Evolutionary conservation across 37 sponge, comb jelly and placozoan species (phyloP).

Genomic region (Ianthella basta): DNA sequence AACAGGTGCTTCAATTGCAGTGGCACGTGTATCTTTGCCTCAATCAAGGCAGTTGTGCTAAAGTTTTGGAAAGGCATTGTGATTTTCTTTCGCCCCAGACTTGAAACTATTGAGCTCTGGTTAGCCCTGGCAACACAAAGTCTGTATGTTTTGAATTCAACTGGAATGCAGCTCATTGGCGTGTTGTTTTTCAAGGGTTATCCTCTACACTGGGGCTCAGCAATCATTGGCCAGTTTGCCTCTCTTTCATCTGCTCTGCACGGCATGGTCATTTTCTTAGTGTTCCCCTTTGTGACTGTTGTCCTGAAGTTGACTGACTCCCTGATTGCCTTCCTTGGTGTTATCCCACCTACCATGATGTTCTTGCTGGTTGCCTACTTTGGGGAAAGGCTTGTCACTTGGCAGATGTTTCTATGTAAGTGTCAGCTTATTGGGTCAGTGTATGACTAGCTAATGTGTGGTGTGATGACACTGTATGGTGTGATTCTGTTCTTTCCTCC

Average conservation of each 20-base stretch:
- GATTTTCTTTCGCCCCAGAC: conserved; percentile 41
- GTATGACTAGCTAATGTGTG: too few species aligned
- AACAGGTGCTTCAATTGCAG: background rate
- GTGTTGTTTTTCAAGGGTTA: conserved; percentile 45
- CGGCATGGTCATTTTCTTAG: conserved; percentile 23
- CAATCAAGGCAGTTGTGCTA: background rate
- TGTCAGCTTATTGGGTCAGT: background rate
- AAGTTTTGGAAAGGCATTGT: conserved; percentile 36
- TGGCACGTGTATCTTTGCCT: background rate
- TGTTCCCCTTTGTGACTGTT: conserved; percentile 53
- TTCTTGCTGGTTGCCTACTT: conserved; percentile 26
- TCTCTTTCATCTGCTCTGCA: background rate
- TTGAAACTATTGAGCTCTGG: conserved; percentile 41
- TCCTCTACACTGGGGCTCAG: conserved; percentile 45
- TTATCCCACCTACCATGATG: conserved; percentile 18
- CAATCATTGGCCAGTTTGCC: conserved; percentile 26
- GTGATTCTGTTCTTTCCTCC: too few species aligned
- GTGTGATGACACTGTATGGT: too few species aligned
- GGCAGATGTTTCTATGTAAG: conserved; percentile 65
- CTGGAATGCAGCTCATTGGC: conserved; percentile 19
- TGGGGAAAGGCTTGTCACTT: background rate
- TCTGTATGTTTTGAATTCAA: conserved; percentile 17
- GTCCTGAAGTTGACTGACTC: conserved; percentile 51
- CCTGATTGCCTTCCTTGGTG: conserved; percentile 44
- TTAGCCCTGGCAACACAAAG: background rate